These are phyloP conservation scores for Furcifer pardalis DNA, from an alignment of 2,797 vertebrate genomes.

Conservation along the genomic window DNA sequence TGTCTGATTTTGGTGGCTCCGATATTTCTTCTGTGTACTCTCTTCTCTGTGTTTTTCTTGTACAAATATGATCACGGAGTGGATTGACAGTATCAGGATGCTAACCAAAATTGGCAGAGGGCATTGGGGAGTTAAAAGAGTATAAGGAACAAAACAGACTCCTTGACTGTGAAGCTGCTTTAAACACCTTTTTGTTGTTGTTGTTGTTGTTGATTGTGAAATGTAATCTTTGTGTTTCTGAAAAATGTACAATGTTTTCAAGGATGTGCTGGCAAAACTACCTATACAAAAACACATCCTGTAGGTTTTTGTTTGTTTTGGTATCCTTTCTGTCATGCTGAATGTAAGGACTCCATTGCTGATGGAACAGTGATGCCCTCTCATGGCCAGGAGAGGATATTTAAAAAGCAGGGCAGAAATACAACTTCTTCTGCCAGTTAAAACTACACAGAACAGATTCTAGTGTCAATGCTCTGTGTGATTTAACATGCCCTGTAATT, in stretches of 20 bases:
- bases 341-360: constrained; percentile 39
- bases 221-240: background rate
- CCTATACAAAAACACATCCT: constrained; percentile 13
- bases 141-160: background rate
- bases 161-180: constrained; percentile 63
- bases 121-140: constrained; percentile 11
- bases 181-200: constrained; percentile 4
- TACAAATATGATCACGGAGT: background rate
- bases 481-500: constrained; percentile 3
- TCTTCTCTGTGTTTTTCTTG: background rate
- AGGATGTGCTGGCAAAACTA: constrained; percentile 32
- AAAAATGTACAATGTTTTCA: background rate
- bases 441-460: background rate
- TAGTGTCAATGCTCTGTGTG: background rate
- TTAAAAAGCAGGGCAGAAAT: constrained; percentile 13
- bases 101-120: constrained; percentile 6
- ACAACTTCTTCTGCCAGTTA: background rate
- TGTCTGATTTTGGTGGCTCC: constrained; percentile 42
- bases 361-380: constrained; percentile 52
- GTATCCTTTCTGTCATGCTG: constrained; percentile 37
- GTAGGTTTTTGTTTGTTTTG: background rate
- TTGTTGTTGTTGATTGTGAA: background rate
- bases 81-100: background rate
- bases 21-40: constrained; percentile 9
- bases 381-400: constrained; percentile 47